phyloP scores from a whole-genome alignment of 2,113 vertebrate genomes.

The Vicugna pacos region DNA sequence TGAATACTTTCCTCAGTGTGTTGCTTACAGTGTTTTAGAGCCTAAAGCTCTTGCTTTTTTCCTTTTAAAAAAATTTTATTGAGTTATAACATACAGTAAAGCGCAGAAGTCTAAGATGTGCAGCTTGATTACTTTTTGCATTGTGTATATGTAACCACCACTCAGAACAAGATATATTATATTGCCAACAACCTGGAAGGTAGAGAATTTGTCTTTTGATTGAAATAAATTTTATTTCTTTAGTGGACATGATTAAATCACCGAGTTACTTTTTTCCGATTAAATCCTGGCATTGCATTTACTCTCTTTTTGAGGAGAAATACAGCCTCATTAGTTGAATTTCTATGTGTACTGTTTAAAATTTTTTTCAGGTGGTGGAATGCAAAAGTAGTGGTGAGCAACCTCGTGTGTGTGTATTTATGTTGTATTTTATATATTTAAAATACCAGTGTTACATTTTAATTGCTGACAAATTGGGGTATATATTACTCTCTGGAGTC shows the following conservation, averaged over 20 bases:
- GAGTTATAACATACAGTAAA: not conserved
- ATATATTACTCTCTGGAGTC: slow-evolving; percentile 7
- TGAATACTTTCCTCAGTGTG: slow-evolving; percentile 20
- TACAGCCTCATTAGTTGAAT: not conserved
- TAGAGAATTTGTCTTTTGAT: not conserved
- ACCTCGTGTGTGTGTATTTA: not conserved
- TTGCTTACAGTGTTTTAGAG: slow-evolving; percentile 16
- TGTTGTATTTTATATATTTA: not conserved
- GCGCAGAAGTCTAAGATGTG: not conserved
- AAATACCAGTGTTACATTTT: not conserved
- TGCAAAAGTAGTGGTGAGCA: not conserved
- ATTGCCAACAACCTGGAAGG: not conserved
- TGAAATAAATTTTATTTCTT: slow-evolving; percentile 21
- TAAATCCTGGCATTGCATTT: slow-evolving; percentile 26
- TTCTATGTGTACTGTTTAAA: slow-evolving; percentile 20
- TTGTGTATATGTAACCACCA: not conserved
- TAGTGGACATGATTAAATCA: not conserved
- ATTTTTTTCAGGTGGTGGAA: slow-evolving; percentile 31
- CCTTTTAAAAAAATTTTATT: not conserved
- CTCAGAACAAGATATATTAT: not conserved
- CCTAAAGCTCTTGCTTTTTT: not conserved
- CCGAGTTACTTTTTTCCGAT: not conserved
- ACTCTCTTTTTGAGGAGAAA: slow-evolving; percentile 19
- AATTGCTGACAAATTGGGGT: slow-evolving; percentile 12
- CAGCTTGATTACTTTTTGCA: not conserved